Evolutionary conservation across 2,113 vertebrate genomes (phyloP).

Genomic region (Cephalopterus ornatus): DNA sequence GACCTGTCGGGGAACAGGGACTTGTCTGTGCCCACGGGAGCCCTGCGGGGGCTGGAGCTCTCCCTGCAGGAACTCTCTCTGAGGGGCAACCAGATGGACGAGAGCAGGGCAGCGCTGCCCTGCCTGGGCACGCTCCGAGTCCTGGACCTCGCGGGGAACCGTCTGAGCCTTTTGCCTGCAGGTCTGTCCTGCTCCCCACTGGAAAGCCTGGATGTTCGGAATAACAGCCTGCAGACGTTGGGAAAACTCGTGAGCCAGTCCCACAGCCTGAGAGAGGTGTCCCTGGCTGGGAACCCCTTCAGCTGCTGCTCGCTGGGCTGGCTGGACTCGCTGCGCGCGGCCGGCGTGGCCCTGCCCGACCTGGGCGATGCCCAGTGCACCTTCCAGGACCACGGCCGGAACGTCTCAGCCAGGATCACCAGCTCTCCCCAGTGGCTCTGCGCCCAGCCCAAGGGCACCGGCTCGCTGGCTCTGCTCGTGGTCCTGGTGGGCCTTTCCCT

Average conservation of each 20-base stretch:
- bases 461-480: not conserved
- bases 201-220: conserved; percentile 65
- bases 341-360: conserved; percentile 59
- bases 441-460: not conserved
- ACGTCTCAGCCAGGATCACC: not conserved
- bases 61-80: conserved; percentile 75
- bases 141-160: conserved; percentile 75
- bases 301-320: conserved; percentile 78
- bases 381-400: not conserved
- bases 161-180: conserved; percentile 55
- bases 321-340: conserved; percentile 58
- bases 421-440: not conserved
- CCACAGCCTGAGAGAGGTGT: conserved; percentile 48
- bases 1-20: conserved; percentile 73
- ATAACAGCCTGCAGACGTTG: conserved; percentile 65
- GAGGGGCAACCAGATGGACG: conserved; percentile 66
- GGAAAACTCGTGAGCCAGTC: conserved; percentile 10
- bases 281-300: conserved; percentile 75
- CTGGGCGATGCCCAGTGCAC: conserved; percentile 54
- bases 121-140: conserved; percentile 64
- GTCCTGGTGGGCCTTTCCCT: not conserved
- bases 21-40: conserved; percentile 48
- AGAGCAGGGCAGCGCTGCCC: conserved; percentile 49
- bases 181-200: conserved; percentile 66
- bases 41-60: conserved; percentile 60